These are phyloP conservation scores for Dolichomitus sp. DNA, from an alignment of 2,888 invertebrate species.

Conservation along the genomic window DNA sequence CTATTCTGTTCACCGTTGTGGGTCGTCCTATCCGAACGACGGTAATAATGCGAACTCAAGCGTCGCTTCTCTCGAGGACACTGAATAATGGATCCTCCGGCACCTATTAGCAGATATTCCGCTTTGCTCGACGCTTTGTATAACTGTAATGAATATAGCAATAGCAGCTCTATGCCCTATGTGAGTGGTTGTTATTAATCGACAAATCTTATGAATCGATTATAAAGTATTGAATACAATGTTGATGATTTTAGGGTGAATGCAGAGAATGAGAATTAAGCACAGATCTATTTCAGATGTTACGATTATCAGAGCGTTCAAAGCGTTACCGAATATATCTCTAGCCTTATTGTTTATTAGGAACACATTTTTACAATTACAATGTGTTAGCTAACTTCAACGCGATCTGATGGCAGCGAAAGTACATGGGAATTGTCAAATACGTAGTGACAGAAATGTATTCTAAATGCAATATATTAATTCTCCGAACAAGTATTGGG, in stretches of 20 bases:
- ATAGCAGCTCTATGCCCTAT: neutral
- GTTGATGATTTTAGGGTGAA: neutral
- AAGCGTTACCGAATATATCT: neutral
- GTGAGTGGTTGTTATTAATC: conserved; percentile 35
- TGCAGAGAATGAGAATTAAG: neutral
- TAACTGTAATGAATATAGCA: conserved; percentile 26
- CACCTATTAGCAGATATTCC: conserved; percentile 57
- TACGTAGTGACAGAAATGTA: neutral
- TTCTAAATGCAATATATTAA: neutral
- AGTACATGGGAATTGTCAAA: too few species aligned
- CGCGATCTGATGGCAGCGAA: too few species aligned
- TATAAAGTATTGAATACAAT: neutral
- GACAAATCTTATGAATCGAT: conserved; percentile 47
- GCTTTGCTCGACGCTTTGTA: conserved; percentile 47
- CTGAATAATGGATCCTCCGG: conserved; percentile 61
- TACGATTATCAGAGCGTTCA: neutral
- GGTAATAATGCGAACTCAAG: conserved; percentile 52
- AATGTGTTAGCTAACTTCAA: too few species aligned
- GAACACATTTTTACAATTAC: too few species aligned
- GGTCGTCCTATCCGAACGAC: conserved; percentile 39
- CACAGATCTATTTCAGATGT: neutral
- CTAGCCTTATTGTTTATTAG: too few species aligned
- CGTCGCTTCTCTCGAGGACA: conserved; percentile 53
- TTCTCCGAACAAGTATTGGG: neutral
- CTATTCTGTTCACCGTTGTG: conserved; percentile 43